A percentile compares a stretch with the other conserved stretches of the same genome.
Evolutionary conservation across 2,888 invertebrate species (phyloP).

Genomic region (Ligdia adustata): DNA sequence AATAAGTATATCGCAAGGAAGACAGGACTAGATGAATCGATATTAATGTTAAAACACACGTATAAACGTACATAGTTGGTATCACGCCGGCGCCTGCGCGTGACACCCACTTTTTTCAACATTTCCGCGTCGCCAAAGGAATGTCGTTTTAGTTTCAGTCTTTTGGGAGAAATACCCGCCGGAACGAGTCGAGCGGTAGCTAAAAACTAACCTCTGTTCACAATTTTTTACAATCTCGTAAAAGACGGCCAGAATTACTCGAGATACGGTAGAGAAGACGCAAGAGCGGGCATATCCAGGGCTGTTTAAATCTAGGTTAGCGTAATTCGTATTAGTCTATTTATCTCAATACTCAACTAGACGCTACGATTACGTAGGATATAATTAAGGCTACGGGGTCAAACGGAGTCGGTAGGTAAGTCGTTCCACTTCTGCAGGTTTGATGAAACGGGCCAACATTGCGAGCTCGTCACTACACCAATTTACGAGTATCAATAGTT

Average conservation of each 20-base stretch:
- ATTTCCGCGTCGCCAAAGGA: conserved; percentile 46
- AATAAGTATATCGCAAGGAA: conserved; percentile 54
- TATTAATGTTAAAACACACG: conserved; percentile 39
- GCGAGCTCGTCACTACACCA: background rate
- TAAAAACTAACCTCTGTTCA: conserved; percentile 17
- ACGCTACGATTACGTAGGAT: conserved; percentile 11
- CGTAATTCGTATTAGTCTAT: background rate
- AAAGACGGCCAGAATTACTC: conserved; percentile 16
- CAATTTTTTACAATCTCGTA: conserved; percentile 17
- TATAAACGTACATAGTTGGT: conserved; percentile 36
- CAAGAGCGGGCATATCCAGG: conserved; percentile 9
- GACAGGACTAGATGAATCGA: conserved; percentile 69
- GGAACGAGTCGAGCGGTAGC: conserved; percentile 22
- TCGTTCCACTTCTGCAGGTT: background rate
- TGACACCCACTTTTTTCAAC: conserved; percentile 22
- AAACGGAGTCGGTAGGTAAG: conserved; percentile 8
- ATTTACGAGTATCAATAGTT: background rate
- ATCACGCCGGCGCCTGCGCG: conserved; percentile 39
- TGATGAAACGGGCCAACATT: background rate
- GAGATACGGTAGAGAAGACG: conserved; percentile 8
- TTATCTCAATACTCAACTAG: conserved; percentile 4
- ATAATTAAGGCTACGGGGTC: conserved; percentile 11
- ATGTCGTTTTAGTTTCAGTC: conserved; percentile 60
- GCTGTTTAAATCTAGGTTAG: background rate
- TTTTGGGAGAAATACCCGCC: conserved; percentile 42